A percentile compares a stretch with the other conserved stretches of the same genome.
Evolutionary conservation across 1,140 invertebrate genomes (phyloP).

Genomic region (Apis cerana): DNA sequence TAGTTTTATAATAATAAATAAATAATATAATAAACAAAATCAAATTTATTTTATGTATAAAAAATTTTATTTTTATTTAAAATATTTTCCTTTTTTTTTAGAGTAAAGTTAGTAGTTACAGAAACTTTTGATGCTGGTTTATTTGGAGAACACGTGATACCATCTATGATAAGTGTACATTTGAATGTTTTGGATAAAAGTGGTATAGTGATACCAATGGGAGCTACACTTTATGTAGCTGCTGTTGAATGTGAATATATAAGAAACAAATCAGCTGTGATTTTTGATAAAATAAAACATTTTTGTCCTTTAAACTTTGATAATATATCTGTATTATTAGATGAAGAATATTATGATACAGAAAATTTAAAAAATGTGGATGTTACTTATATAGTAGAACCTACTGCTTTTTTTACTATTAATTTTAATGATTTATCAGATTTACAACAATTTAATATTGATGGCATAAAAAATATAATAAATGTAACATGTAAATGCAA

Average conservation of each 20-base stretch:
- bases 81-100: conserved; percentile 70
- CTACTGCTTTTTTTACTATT: conserved; percentile 82
- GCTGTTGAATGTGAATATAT: conserved; percentile 78
- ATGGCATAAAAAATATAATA: conserved; percentile 75
- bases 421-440: conserved; percentile 85
- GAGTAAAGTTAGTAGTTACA: conserved; percentile 86
- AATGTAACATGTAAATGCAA: conserved; percentile 73
- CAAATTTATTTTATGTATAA: neutral
- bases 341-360: conserved; percentile 86
- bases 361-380: conserved; percentile 84
- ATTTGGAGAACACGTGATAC: conserved; percentile 88
- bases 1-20: conserved; percentile 6
- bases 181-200: conserved; percentile 81
- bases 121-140: conserved; percentile 91
- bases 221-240: conserved; percentile 84
- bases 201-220: conserved; percentile 84
- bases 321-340: conserved; percentile 62
- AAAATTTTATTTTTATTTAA: conserved; percentile 1
- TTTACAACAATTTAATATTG: conserved; percentile 77
- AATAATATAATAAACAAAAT: neutral
- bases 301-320: conserved; percentile 65
- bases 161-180: conserved; percentile 87
- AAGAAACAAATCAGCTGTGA: conserved; percentile 66
- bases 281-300: conserved; percentile 56
- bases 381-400: conserved; percentile 83